Evolutionary conservation across 2,797 vertebrate species (phyloP), one percentile per base, ranked within the genome.

Genomic region (Emys orbicularis): DNA sequence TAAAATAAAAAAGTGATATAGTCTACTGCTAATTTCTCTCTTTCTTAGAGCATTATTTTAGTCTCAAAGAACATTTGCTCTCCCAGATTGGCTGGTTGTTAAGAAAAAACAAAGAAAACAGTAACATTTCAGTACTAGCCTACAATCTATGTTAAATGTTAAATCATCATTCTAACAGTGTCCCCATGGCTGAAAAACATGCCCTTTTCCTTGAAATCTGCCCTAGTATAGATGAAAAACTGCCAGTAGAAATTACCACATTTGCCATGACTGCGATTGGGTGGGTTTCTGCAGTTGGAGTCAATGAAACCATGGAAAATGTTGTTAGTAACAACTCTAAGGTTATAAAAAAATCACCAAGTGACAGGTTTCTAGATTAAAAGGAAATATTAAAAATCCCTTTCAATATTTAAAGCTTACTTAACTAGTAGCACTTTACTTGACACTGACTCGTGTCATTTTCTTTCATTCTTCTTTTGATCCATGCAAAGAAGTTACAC

Each of bases 381-480:
- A 98, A 98, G 97, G 98, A 98, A 98, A 98, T 98, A 98, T 98
- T 98, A 98, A 98, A 98, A 97, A 96, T 98, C 95, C 93, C 97
- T 96, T 98, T 98, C 97, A 98, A 98, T 98, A 98, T 98, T 98
- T 98, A 98, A 98, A 98, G 98, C 98, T 98, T 98, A 96, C 97
- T 98, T 98, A 98, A 98, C 98, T 97, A 96, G 97, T 96, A 98
- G 98, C 97, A 98, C 97, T 98, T 98, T 93, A 96, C 96, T 97
- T 98, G 98, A 98, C 97, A 97, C 96, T 97, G 97, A 98, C 97
- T 98, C 41, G 19, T 98, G 97, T 97, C 98, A 98, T 97, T 98
- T 98, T 95, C 97, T 97, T 98, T 98, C 98, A 98, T 98, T 98
- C 97, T 96, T 98, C 98, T 98, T 98, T 98, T 98, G 98, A 98